Conservation (phyloP, 2,113 vertebrate genomes). For the Probosciger aterrimus region DNA sequence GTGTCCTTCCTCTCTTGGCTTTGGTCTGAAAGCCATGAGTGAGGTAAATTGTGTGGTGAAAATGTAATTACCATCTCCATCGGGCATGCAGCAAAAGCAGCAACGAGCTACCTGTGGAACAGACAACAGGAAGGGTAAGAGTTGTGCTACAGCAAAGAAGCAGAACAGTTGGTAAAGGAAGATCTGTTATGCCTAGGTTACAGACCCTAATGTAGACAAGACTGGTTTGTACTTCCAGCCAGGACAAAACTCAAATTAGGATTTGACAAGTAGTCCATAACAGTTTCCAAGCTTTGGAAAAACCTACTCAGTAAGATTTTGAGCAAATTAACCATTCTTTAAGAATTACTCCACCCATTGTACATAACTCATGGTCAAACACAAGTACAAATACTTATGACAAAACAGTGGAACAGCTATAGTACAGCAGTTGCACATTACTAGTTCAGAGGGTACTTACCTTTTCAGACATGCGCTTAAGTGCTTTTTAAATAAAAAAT, state of each 20-base stretch:
- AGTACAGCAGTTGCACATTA: neutral
- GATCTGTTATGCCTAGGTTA: neutral
- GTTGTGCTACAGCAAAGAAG: neutral
- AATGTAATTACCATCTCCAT: slow-evolving; percentile 80
- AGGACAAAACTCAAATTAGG: neutral
- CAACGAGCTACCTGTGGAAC: slow-evolving; percentile 88
- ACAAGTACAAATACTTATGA: neutral
- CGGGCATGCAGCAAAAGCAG: slow-evolving; percentile 87
- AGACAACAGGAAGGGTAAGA: slow-evolving; percentile 11
- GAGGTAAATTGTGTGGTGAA: neutral
- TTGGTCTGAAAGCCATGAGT: neutral
- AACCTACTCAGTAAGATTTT: neutral
- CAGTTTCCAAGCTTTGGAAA: neutral
- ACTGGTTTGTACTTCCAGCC: neutral
- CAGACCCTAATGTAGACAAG: neutral
- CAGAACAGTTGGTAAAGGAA: neutral
- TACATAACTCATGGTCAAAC: neutral
- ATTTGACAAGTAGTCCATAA: neutral
- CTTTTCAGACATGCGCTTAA: neutral
- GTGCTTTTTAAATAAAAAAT: neutral
- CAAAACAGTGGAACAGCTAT: neutral
- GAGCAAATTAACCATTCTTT: neutral
- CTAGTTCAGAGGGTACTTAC: neutral
- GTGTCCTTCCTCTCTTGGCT: neutral
- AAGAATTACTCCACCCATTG: neutral